Conservation (phyloP, 2,113 vertebrate genomes). For the Mormyrus iriodes region DNA sequence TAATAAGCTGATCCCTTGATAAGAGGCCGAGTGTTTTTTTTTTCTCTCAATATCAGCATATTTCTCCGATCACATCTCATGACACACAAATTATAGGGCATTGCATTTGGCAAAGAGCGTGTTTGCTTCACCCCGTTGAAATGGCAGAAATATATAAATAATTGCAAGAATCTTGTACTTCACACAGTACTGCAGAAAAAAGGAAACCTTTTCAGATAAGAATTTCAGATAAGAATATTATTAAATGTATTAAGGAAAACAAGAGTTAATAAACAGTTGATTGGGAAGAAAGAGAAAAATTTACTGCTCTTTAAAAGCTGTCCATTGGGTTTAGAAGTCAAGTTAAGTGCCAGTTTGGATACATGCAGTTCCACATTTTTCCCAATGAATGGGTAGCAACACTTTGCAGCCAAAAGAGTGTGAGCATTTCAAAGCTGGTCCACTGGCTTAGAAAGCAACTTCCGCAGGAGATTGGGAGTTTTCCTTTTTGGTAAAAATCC, state of each 20-base stretch:
- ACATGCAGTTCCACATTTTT: not conserved
- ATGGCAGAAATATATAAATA: no score
- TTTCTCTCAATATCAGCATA: conserved; percentile 31
- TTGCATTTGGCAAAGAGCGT: not conserved
- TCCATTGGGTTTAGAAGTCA: not conserved
- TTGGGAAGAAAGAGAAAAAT: not conserved
- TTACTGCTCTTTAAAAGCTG: not conserved
- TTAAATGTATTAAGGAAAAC: not conserved
- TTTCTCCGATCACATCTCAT: not conserved
- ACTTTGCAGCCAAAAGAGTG: not conserved
- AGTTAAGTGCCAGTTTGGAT: not conserved
- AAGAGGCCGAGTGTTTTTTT: conserved; percentile 49
- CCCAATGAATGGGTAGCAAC: not conserved
- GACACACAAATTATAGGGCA: not conserved
- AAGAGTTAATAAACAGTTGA: not conserved
- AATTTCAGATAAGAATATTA: not conserved
- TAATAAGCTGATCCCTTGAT: conserved; percentile 48
- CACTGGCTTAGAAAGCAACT: not conserved
- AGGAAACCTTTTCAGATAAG: not conserved
- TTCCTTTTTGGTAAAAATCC: not conserved
- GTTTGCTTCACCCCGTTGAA: not conserved
- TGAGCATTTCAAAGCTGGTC: not conserved
- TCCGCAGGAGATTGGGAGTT: not conserved
- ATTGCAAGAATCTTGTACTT: not conserved
- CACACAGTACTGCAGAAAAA: not conserved